These are phyloP conservation scores for Alethe diademata DNA, from an alignment of 2,113 vertebrate genomes.

Conservation along the genomic window DNA sequence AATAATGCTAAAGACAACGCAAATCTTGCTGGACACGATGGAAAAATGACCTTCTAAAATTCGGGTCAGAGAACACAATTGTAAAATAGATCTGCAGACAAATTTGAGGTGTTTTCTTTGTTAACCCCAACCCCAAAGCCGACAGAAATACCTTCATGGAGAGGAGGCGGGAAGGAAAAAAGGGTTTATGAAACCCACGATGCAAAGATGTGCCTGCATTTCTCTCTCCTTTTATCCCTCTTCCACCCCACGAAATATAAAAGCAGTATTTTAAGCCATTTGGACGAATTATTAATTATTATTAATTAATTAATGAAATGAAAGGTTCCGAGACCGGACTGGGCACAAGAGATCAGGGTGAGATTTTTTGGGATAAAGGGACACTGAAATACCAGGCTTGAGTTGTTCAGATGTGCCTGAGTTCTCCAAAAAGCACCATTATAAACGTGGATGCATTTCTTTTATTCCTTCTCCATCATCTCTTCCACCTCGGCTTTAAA, in stretches of 20 bases:
- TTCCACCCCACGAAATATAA: not conserved
- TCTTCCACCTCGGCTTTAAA: not conserved
- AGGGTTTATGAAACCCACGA: rapidly evolving
- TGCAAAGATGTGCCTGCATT: not conserved
- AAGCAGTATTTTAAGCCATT: not conserved
- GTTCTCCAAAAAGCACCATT: rapidly evolving
- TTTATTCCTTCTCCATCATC: not conserved
- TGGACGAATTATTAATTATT: not conserved
- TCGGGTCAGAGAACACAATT: not conserved
- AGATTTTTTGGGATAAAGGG: not conserved
- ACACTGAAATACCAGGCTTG: not conserved
- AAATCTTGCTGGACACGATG: not conserved
- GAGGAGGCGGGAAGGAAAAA: not conserved
- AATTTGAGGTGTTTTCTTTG: not conserved
- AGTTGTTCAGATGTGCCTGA: rapidly evolving
- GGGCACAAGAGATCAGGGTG: not conserved
- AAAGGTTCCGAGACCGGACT: rapidly evolving
- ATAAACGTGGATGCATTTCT: not conserved
- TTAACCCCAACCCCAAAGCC: not conserved
- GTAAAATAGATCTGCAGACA: not conserved
- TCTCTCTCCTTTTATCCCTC: not conserved
- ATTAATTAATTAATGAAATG: not conserved
- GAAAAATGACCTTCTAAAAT: not conserved
- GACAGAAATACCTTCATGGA: not conserved
- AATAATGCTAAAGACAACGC: not conserved